Percentiles rank a stretch among this genome's conserved stretches.
Conservation (phyloP, 2,113 vertebrate species). For the Mormyrus iriodes region DNA sequence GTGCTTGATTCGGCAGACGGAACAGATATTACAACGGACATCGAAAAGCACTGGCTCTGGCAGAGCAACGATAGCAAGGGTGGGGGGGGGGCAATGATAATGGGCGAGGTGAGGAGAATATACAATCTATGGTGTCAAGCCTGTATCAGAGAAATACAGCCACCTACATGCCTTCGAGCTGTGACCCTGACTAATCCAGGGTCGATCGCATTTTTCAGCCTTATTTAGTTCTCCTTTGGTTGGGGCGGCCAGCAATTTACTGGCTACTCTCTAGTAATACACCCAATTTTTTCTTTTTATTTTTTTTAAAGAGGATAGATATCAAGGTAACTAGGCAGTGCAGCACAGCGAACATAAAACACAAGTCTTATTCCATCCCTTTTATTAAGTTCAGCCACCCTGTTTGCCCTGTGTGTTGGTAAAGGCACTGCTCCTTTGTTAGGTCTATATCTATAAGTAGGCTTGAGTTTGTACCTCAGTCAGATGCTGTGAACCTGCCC, state of each 20-base stretch:
- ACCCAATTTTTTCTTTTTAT: conserved; percentile 15
- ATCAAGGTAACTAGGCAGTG: conserved; percentile 18
- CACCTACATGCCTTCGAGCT: not conserved
- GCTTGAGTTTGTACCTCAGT: not conserved
- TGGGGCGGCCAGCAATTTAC: conserved; percentile 19
- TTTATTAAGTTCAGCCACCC: not conserved
- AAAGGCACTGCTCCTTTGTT: not conserved
- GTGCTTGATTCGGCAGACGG: not conserved
- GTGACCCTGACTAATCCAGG: not conserved
- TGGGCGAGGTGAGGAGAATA: not conserved
- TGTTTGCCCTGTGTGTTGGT: not conserved
- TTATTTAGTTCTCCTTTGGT: conserved; percentile 24
- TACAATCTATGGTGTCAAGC: not conserved
- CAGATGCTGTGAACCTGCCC: not conserved
- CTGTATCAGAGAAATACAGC: not conserved
- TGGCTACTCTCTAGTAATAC: conserved; percentile 21
- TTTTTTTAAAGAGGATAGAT: conserved; percentile 23
- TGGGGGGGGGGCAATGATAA: not conserved
- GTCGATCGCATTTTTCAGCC: not conserved
- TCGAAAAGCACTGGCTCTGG: not conserved
- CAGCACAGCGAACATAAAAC: not conserved
- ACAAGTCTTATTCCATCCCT: conserved; percentile 8
- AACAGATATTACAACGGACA: not conserved
- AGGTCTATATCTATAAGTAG: not conserved
- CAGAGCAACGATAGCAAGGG: not conserved